Evolutionary conservation across 2,888 invertebrate species (phyloP), one percentile per base, ranked within the genome.

Genomic region (Formica aserva): DNA sequence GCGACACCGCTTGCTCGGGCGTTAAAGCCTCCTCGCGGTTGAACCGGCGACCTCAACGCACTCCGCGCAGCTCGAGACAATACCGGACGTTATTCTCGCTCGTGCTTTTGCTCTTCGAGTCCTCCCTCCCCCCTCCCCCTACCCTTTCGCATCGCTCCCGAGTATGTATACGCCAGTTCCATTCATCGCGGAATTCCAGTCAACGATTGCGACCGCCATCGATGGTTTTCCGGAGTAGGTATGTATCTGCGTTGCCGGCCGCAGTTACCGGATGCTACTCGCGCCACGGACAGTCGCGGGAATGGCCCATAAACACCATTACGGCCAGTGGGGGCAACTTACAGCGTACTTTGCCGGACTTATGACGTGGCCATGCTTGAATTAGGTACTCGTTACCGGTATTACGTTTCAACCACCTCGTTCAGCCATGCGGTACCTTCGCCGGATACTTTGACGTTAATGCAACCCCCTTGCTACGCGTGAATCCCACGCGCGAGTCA

Each of bases 271-370:
- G 71, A 57, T 62, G 74, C 85, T 87, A 87, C 88, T 87, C 86
- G 88, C 83, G 57, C 85, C 87, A 83, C 85, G 62, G 78, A 82
- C 82, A 78, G 85, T 82, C 83, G 84, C 52, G 57, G 87, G 89
- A 92, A 93, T 93, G 91, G 92, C 90, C 93, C 93, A 93, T 94
- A 93, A 94, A 94, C 92, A 93, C 93, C 92, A 94, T 94, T 94
- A 94, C 90, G 89, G 90, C 91, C 90, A 89, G 90, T 87, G 88
- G 87, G 89, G 88, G 89, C 92, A 92, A 93, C 92, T 93, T 93
- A 92, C 91, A 92, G 91, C 91, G 91, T 91, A 92, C 92, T 94
- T 93, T 92, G 87, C 90, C 88, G 89, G 92, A 93, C 92, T 93
- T 93, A 94, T 93, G 93, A 94, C 92, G 91, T 91, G 91, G 88